phyloP scores from a whole-genome alignment of 2,113 vertebrate species.

The Galemys pyrenaicus region DNA sequence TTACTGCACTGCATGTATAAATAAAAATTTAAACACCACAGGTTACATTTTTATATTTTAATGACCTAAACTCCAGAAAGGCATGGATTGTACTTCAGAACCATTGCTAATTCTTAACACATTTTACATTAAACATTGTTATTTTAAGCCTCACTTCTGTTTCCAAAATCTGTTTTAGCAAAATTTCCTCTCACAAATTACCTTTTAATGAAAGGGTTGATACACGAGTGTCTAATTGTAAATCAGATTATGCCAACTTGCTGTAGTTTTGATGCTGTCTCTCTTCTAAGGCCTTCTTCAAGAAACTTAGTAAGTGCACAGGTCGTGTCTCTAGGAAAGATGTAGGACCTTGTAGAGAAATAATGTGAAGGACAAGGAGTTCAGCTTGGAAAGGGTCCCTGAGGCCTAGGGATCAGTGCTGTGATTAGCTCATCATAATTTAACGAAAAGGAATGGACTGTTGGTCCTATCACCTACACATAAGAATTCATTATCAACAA shows the following conservation, averaged over 20 bases:
- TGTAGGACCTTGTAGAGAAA: background rate
- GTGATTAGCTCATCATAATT: background rate
- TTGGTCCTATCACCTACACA: background rate
- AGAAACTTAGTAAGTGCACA: background rate
- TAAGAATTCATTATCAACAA: background rate
- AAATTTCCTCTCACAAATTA: slow-evolving; percentile 1
- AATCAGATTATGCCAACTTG: background rate
- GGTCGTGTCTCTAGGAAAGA: background rate
- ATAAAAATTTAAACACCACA: slow-evolving; percentile 21
- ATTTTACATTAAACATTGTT: slow-evolving; percentile 71
- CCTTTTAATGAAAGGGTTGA: slow-evolving; percentile 44
- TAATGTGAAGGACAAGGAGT: background rate
- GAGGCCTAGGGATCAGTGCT: background rate
- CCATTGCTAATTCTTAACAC: slow-evolving; percentile 56
- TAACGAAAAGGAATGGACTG: background rate
- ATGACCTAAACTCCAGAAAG: slow-evolving; percentile 36
- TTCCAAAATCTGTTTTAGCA: slow-evolving; percentile 63
- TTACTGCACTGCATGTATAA: background rate
- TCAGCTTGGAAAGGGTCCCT: background rate
- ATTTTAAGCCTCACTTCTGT: slow-evolving; percentile 73
- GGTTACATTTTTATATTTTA: slow-evolving; percentile 47
- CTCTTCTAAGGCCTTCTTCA: background rate
- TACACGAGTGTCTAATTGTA: background rate
- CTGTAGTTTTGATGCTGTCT: background rate
- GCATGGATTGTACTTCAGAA: slow-evolving; percentile 29